These are phyloP conservation scores for Chlorops oryzae DNA, from an alignment of 1,140 invertebrate genomes.

Conservation along the genomic window DNA sequence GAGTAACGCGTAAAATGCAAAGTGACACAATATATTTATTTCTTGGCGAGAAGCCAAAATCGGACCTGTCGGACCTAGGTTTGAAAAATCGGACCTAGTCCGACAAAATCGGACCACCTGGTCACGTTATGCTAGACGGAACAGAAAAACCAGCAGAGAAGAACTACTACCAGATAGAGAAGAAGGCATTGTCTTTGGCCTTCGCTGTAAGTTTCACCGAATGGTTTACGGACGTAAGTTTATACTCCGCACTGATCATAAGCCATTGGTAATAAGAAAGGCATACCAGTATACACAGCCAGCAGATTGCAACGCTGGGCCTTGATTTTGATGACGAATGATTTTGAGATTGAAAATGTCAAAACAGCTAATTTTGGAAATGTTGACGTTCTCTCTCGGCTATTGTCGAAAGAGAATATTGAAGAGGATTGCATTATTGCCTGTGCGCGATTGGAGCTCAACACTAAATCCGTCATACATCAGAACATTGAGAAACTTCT, in stretches of 20 bases:
- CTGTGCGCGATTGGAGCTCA: slow-evolving; percentile 7
- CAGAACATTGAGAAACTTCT: neutral
- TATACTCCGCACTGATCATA: slow-evolving; percentile 46
- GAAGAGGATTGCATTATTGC: slow-evolving; percentile 11
- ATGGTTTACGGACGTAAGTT: slow-evolving; percentile 39
- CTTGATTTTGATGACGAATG: slow-evolving; percentile 21
- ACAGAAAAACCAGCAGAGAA: too few relatives aligned
- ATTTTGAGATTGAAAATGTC: slow-evolving; percentile 26
- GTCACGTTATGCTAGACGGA: too few relatives aligned
- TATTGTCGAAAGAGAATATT: slow-evolving; percentile 12
- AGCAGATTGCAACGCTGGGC: slow-evolving; percentile 33
- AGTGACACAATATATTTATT: too few relatives aligned
- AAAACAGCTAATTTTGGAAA: slow-evolving; percentile 20
- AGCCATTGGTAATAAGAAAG: slow-evolving; percentile 36
- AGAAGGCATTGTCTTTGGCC: slow-evolving; percentile 48
- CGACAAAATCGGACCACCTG: too few relatives aligned
- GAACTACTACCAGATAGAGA: too few relatives aligned
- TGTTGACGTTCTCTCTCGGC: slow-evolving; percentile 28
- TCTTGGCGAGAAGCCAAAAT: too few relatives aligned
- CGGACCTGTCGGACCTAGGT: too few relatives aligned
- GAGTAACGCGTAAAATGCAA: too few relatives aligned
- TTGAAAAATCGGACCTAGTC: too few relatives aligned
- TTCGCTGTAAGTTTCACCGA: slow-evolving; percentile 41
- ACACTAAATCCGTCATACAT: slow-evolving; percentile 7
- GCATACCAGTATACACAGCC: slow-evolving; percentile 21